Conservation (phyloP, 2,113 vertebrate genomes). For the Alethe diademata region DNA sequence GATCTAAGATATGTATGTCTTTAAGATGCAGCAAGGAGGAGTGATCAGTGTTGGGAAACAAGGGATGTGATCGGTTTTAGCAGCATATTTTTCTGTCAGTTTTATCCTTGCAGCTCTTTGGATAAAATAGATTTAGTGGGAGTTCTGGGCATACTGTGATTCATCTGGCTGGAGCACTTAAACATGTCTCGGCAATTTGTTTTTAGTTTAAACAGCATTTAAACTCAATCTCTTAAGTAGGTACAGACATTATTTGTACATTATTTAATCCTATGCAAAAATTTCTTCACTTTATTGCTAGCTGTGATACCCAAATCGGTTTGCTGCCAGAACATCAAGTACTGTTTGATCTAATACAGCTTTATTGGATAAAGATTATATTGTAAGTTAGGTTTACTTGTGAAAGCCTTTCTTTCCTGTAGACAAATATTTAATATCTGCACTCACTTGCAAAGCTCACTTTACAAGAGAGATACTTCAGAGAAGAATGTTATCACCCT, state of each 20-base stretch:
- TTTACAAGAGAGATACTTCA: background rate
- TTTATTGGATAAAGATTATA: constrained; percentile 19
- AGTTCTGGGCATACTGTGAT: background rate
- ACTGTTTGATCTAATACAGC: background rate
- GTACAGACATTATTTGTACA: background rate
- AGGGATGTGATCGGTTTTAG: constrained; percentile 3
- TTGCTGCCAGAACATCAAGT: constrained; percentile 13
- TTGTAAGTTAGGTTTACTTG: background rate
- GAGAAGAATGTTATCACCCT: background rate
- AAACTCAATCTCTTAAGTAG: background rate
- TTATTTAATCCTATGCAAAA: constrained; percentile 22
- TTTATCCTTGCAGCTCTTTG: constrained; percentile 10
- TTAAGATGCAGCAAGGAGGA: background rate
- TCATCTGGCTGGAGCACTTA: constrained; percentile 43
- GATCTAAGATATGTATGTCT: background rate
- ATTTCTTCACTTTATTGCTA: background rate
- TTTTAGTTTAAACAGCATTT: constrained; percentile 20
- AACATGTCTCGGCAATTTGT: background rate
- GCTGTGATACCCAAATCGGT: background rate
- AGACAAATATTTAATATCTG: constrained; percentile 15
- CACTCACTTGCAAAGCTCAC: background rate
- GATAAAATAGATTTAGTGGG: constrained; percentile 47
- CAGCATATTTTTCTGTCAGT: constrained; percentile 15
- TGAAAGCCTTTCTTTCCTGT: constrained; percentile 12
- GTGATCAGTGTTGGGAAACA: constrained; percentile 19